A percentile compares a stretch with the other conserved stretches of the same genome.
These are phyloP conservation scores for Potamarius usumacintae DNA, from an alignment of 2,113 vertebrate genomes.

Conservation along the genomic window DNA sequence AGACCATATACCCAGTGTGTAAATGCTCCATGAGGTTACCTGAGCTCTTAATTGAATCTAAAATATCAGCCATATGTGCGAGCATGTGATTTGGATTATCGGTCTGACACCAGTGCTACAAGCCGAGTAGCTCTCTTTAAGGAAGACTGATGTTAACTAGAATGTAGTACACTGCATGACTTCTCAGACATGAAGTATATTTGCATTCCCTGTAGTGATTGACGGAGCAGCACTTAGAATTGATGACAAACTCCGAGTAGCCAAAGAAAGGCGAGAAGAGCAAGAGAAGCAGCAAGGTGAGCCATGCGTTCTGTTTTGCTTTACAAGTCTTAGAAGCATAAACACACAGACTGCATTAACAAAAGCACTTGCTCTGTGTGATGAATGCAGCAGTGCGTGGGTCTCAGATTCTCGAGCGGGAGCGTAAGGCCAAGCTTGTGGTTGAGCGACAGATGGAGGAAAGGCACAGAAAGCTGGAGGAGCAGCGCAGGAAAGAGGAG, in stretches of 20 bases:
- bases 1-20: slow-evolving; percentile 3
- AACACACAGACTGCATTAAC: background rate
- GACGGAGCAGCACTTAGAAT: slow-evolving; percentile 85
- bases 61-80: slow-evolving; percentile 21
- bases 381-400: slow-evolving; percentile 79
- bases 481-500: slow-evolving; percentile 89
- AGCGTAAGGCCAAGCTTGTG: slow-evolving; percentile 85
- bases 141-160: background rate
- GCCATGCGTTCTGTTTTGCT: slow-evolving; percentile 3
- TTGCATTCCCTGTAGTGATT: slow-evolving; percentile 76
- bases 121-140: background rate
- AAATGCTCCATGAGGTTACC: slow-evolving; percentile 32
- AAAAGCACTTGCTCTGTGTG: background rate
- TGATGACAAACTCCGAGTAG: slow-evolving; percentile 87
- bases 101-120: background rate
- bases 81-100: slow-evolving; percentile 37
- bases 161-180: background rate
- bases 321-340: background rate
- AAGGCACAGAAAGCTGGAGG: slow-evolving; percentile 83
- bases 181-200: slow-evolving; percentile 37
- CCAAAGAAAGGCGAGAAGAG: slow-evolving; percentile 89
- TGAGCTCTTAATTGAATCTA: slow-evolving; percentile 43
- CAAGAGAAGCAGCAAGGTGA: slow-evolving; percentile 85
- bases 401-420: slow-evolving; percentile 87
- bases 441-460: slow-evolving; percentile 92